Evolutionary conservation across 2,888 invertebrate genomes (phyloP).

Genomic region (Drosophila phalerata): DNA sequence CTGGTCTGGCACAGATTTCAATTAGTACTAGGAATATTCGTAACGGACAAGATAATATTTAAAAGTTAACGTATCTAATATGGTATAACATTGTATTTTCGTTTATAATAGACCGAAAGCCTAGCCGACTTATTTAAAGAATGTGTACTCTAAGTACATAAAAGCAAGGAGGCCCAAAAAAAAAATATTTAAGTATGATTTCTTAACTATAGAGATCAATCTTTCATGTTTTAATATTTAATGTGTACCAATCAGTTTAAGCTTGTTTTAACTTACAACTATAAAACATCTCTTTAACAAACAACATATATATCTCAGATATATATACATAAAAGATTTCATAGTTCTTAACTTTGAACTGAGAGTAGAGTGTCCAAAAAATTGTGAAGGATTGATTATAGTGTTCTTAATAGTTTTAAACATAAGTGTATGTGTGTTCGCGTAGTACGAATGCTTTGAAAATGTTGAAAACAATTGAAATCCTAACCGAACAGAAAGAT

Average conservation of each 20-base stretch:
- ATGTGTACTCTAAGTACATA: conserved; percentile 36
- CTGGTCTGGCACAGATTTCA: conserved; percentile 16
- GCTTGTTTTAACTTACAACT: conserved; percentile 5
- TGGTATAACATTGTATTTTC: conserved; percentile 8
- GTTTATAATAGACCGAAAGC: conserved; percentile 19
- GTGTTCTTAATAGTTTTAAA: conserved; percentile 22
- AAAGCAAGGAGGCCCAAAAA: conserved; percentile 1
- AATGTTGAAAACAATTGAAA: conserved; percentile 27
- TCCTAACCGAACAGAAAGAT: conserved; percentile 34
- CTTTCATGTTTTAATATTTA: conserved; percentile 1
- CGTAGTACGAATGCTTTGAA: conserved; percentile 1
- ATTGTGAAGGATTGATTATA: neutral
- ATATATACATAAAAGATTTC: conserved; percentile 1
- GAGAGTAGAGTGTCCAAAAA: conserved; percentile 1
- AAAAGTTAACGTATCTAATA: conserved; percentile 23
- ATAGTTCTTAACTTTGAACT: conserved; percentile 7
- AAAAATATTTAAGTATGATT: conserved; percentile 10
- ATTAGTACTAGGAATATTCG: neutral
- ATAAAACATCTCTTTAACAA: neutral
- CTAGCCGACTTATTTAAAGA: neutral
- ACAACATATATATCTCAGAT: conserved; percentile 3
- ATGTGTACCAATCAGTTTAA: conserved; percentile 20
- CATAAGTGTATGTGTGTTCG: conserved; percentile 3
- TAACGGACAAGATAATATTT: conserved; percentile 24
- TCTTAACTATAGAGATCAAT: conserved; percentile 2